These are phyloP conservation scores for Drosophila cardini DNA, from an alignment of 1,140 invertebrate species.

Conservation along the genomic window DNA sequence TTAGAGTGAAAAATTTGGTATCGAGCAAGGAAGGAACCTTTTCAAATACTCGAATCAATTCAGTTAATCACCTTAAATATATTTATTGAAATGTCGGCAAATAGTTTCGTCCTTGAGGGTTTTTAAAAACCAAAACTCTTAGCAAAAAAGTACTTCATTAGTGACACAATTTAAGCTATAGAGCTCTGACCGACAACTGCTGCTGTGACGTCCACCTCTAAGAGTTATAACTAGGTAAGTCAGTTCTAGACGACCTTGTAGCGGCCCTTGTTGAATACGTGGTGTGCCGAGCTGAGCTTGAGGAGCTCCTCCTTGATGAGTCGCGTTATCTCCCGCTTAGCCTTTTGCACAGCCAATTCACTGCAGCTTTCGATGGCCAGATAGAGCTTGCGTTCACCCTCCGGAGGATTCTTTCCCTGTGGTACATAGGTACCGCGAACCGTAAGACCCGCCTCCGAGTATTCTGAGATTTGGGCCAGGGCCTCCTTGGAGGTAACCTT, in stretches of 20 bases:
- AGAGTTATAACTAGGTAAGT: too few species aligned
- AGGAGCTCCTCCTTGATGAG: conserved; percentile 99
- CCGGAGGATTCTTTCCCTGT: conserved; percentile 94
- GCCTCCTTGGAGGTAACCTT: conserved; percentile 99
- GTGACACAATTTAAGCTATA: conserved; percentile 2
- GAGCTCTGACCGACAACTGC: neutral
- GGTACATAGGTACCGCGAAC: conserved; percentile 98
- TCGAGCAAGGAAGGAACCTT: neutral
- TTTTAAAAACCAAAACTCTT: conserved; percentile 5
- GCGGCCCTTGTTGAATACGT: conserved; percentile 94
- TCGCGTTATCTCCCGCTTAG: conserved; percentile 98
- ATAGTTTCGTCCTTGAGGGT: neutral
- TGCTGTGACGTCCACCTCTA: neutral
- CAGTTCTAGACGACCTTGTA: conserved; percentile 95
- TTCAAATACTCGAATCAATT: neutral
- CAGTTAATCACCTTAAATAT: conserved; percentile 2
- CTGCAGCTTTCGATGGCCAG: conserved; percentile 99
- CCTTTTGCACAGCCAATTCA: conserved; percentile 98
- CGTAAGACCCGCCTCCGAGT: conserved; percentile 99
- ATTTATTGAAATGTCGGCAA: conserved; percentile 6
- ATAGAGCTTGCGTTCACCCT: conserved; percentile 98
- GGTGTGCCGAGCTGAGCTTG: conserved; percentile 94
- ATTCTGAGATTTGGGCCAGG: conserved; percentile 98
- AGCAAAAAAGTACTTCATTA: neutral
- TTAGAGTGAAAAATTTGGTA: conserved; percentile 7